Evolutionary conservation across 2,888 invertebrate species (phyloP).

Genomic region (Rhamphomyia laevipes): DNA sequence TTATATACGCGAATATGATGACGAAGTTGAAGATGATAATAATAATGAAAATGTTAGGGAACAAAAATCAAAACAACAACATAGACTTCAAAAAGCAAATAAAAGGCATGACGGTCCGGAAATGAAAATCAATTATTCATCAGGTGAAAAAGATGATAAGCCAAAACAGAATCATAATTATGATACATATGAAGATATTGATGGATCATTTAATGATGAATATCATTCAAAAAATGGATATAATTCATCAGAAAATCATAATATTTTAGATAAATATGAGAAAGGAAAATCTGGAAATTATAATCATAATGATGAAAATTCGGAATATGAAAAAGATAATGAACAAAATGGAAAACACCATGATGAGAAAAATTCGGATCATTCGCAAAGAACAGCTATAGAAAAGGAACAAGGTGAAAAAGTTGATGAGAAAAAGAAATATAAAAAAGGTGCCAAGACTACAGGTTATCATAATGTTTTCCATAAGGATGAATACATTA

Average conservation of each 20-base stretch:
- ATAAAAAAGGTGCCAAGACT: neutral
- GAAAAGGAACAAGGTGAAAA: neutral
- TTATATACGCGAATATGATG: neutral
- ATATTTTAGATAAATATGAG: neutral
- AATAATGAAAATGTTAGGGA: too few relatives aligned
- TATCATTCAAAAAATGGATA: neutral
- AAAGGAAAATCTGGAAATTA: neutral
- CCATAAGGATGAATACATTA: constrained; percentile 76
- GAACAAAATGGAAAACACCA: neutral
- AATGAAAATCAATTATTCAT: neutral
- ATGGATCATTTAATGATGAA: neutral
- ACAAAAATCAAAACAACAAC: neutral
- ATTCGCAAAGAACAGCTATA: neutral
- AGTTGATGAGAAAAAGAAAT: neutral
- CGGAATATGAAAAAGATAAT: neutral
- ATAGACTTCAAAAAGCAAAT: neutral
- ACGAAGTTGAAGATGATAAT: neutral
- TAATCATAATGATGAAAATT: neutral
- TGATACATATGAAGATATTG: neutral
- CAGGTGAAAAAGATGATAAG: neutral
- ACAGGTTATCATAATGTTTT: constrained; percentile 68
- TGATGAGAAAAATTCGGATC: neutral
- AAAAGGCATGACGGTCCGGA: neutral
- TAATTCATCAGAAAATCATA: neutral
- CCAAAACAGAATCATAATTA: neutral